phyloP scores from a whole-genome alignment of 1,140 invertebrate genomes.

The Drosophila bocqueti region DNA sequence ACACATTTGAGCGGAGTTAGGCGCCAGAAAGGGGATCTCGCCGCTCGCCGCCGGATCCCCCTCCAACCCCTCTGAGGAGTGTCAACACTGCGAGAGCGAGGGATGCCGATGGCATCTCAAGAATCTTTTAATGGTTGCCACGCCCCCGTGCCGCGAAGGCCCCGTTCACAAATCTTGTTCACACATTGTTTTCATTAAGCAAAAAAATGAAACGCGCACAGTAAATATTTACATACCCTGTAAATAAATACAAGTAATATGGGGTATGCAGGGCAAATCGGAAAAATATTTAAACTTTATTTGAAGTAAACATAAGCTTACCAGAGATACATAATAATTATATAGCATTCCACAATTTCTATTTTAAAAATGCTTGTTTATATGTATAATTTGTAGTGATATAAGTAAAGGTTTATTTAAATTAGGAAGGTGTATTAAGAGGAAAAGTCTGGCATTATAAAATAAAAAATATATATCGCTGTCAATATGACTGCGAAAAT shows the following conservation, averaged over 20 bases:
- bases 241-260: constrained; percentile 5
- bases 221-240: constrained; percentile 62
- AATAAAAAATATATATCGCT: too few relatives aligned
- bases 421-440: too few relatives aligned
- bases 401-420: too few relatives aligned
- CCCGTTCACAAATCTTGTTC: constrained; percentile 70
- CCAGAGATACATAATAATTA: not conserved
- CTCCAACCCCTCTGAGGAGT: constrained; percentile 23
- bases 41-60: not conserved
- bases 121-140: constrained; percentile 72
- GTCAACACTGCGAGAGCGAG: constrained; percentile 44
- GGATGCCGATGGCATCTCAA: constrained; percentile 53
- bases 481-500: too few relatives aligned
- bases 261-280: not conserved
- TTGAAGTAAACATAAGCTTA: not conserved
- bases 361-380: too few relatives aligned
- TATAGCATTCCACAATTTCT: not conserved
- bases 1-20: constrained; percentile 69
- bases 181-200: constrained; percentile 83
- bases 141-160: constrained; percentile 26
- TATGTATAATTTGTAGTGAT: too few relatives aligned
- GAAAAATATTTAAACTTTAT: too few relatives aligned
- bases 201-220: constrained; percentile 40
- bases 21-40: constrained; percentile 44
- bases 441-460: too few relatives aligned